Conservation (phyloP, 2,888 invertebrate genomes). For the Sinhomidia bicolor region DNA sequence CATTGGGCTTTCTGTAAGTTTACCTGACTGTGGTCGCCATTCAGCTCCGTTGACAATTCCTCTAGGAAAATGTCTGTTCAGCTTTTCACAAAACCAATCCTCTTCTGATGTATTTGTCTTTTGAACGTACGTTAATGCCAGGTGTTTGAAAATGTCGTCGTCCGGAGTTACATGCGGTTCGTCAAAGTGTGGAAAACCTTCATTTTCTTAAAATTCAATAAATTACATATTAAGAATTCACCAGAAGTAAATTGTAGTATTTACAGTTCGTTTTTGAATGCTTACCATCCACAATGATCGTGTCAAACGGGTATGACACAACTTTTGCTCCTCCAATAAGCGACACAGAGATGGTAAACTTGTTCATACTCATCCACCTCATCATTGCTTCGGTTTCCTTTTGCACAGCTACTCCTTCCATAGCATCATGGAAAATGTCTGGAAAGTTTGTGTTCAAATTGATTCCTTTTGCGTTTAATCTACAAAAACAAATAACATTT, state of each 20-base stretch:
- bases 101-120: slow-evolving; percentile 21
- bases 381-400: slow-evolving; percentile 75
- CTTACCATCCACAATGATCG: slow-evolving; percentile 62
- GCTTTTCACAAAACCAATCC: slow-evolving; percentile 74
- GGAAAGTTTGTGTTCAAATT: slow-evolving; percentile 79
- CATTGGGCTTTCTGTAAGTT: no score
- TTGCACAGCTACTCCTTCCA: background rate
- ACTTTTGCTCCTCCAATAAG: slow-evolving; percentile 75
- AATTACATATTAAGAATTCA: background rate
- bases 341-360: slow-evolving; percentile 76
- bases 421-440: slow-evolving; percentile 65
- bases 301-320: slow-evolving; percentile 76
- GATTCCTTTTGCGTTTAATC: slow-evolving; percentile 71
- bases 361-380: slow-evolving; percentile 74
- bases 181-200: background rate
- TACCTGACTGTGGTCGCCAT: slow-evolving; percentile 83
- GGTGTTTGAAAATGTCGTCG: slow-evolving; percentile 75
- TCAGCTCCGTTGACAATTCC: slow-evolving; percentile 85
- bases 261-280: background rate
- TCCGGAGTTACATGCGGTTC: slow-evolving; percentile 76
- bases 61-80: slow-evolving; percentile 80
- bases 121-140: slow-evolving; percentile 73
- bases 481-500: slow-evolving; percentile 28
- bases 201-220: background rate
- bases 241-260: background rate